These are phyloP conservation scores for Nothoprocta perdicaria DNA, from an alignment of 2,113 vertebrate genomes.

Conservation along the genomic window DNA sequence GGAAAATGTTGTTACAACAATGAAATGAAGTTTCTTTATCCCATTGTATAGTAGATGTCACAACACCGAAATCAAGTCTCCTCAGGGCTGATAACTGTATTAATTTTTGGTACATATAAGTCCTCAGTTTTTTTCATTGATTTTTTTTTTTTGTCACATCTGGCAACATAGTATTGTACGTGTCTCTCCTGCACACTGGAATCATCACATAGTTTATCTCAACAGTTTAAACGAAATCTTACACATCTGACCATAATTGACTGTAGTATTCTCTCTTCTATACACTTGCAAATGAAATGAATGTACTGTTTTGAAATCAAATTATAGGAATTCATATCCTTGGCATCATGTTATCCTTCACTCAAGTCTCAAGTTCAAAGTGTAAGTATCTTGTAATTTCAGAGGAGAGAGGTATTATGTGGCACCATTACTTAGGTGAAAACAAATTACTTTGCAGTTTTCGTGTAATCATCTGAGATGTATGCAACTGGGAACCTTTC, in stretches of 20 bases:
- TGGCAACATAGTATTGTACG: rapidly evolving
- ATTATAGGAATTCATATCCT: constrained; percentile 63
- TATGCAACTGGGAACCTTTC: neutral
- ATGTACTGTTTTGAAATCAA: constrained; percentile 43
- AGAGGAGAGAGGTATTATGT: neutral
- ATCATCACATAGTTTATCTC: constrained; percentile 11
- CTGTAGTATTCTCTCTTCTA: constrained; percentile 11
- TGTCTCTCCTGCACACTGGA: neutral
- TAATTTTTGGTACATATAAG: neutral
- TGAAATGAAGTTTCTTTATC: neutral
- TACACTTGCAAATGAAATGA: constrained; percentile 34
- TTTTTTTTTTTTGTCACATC: neutral
- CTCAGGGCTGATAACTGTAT: neutral
- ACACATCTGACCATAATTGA: constrained; percentile 18
- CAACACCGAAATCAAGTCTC: neutral
- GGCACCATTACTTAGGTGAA: neutral
- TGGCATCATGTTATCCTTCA: constrained; percentile 26
- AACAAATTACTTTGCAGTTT: neutral
- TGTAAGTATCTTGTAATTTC: constrained; percentile 33
- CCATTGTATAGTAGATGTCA: neutral
- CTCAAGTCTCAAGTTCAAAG: constrained; percentile 19
- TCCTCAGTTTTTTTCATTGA: neutral
- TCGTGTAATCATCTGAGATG: neutral
- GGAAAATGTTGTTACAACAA: no score
- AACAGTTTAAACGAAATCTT: constrained; percentile 32